A percentile compares a stretch with the other conserved stretches of the same genome.
Conservation (phyloP, 2,113 vertebrate species). For the Corythaixoides concolor region DNA sequence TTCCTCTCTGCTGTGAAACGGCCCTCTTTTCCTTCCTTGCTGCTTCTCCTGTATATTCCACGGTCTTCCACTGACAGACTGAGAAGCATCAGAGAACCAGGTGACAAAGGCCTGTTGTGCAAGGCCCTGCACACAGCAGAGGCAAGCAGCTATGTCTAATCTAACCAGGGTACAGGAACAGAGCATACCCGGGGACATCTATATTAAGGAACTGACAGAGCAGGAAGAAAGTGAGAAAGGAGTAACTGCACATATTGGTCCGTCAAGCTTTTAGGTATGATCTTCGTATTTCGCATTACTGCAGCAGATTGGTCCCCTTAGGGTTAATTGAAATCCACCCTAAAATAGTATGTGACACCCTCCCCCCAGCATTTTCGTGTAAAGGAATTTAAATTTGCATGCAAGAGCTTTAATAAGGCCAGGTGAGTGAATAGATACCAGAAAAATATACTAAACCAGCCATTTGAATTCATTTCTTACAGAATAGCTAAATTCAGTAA, state of each 20-base stretch:
- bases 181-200: not conserved
- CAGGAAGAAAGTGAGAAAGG: not conserved
- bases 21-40: not conserved
- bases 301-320: not conserved
- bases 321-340: not conserved
- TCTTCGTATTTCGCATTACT: not conserved
- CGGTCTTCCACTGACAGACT: accelerated
- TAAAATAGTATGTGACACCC: not conserved
- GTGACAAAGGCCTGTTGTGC: not conserved
- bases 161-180: not conserved
- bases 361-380: not conserved
- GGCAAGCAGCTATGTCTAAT: not conserved
- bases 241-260: not conserved
- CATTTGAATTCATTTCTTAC: not conserved
- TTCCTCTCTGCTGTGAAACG: not conserved
- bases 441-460: not conserved
- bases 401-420: not conserved
- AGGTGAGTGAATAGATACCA: not conserved
- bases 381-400: not conserved
- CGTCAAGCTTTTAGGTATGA: not conserved
- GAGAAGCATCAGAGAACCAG: not conserved
- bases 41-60: not conserved
- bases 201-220: not conserved
- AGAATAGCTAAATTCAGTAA: not conserved
- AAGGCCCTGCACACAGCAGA: not conserved